Percentiles rank a stretch among this genome's conserved stretches.
Evolutionary conservation across 2,797 vertebrate genomes (phyloP).

Genomic region (Microctenopoma lineatum): DNA sequence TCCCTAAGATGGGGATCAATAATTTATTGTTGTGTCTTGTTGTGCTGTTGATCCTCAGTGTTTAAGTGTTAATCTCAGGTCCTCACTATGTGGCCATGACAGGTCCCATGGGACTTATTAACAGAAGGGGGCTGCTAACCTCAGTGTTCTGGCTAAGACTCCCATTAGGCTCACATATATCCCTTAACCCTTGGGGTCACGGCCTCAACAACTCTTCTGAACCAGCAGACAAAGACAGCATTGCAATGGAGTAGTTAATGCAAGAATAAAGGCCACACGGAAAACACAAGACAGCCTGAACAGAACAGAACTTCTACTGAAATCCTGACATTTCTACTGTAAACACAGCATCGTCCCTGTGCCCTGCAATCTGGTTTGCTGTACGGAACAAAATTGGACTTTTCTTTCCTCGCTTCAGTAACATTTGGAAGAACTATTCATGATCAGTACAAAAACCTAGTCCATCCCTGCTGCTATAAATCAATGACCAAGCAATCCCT

Average conservation of each 20-base stretch:
- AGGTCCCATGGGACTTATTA: constrained; percentile 56
- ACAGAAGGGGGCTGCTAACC: constrained; percentile 50
- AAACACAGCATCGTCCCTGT: background rate
- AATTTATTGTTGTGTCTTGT: constrained; percentile 54
- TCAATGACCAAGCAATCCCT: background rate
- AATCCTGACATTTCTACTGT: background rate
- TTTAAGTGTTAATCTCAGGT: constrained; percentile 67
- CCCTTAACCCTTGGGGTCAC: constrained; percentile 46
- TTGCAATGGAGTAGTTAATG: background rate
- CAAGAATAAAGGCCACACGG: background rate
- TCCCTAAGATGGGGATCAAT: constrained; percentile 59
- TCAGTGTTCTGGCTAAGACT: constrained; percentile 32
- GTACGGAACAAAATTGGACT: background rate
- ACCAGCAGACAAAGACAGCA: constrained; percentile 3
- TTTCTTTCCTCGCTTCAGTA: background rate
- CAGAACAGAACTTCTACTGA: background rate
- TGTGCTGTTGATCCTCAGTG: constrained; percentile 61
- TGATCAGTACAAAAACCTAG: background rate
- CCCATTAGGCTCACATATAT: constrained; percentile 51
- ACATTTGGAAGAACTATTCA: background rate
- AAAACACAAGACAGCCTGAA: background rate
- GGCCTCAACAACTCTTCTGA: constrained; percentile 30
- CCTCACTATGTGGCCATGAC: constrained; percentile 39
- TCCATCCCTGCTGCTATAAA: background rate
- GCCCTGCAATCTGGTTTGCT: background rate